These are phyloP conservation scores for Lasioglossum lativentre DNA, from an alignment of 2,888 invertebrate species.

Conservation along the genomic window DNA sequence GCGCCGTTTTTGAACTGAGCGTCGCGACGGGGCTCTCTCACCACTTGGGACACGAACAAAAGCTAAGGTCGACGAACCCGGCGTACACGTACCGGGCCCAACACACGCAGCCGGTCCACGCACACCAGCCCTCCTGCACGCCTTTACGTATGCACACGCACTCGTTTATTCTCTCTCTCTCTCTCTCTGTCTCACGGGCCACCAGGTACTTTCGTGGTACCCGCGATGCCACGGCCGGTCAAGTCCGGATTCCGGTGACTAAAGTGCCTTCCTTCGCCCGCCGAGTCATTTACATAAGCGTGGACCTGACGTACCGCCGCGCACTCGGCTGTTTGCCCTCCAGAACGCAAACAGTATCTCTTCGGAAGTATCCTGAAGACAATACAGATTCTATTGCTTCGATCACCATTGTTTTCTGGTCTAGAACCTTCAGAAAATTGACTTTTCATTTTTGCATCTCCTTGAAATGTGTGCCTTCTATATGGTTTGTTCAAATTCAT, in stretches of 20 bases:
- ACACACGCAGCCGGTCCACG: constrained; percentile 57
- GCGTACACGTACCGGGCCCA: constrained; percentile 55
- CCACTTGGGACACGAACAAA: constrained; percentile 79
- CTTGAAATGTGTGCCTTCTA: too few species aligned
- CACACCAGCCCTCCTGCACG: constrained; percentile 40
- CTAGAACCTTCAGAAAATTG: too few species aligned
- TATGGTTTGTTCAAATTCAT: too few species aligned
- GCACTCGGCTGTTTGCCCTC: not conserved
- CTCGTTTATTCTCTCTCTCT: constrained; percentile 54
- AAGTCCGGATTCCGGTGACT: constrained; percentile 64
- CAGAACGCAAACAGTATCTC: not conserved
- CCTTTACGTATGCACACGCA: constrained; percentile 58
- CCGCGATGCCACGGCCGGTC: constrained; percentile 60
- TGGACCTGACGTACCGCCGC: constrained; percentile 38
- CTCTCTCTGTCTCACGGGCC: constrained; percentile 30
- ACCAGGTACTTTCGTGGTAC: constrained; percentile 61
- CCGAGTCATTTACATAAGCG: constrained; percentile 54
- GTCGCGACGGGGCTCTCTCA: constrained; percentile 70
- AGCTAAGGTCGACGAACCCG: constrained; percentile 78
- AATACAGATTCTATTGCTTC: not conserved
- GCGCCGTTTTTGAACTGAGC: constrained; percentile 67
- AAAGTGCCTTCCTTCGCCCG: constrained; percentile 50
- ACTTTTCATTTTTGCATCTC: too few species aligned
- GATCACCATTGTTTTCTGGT: too few species aligned
- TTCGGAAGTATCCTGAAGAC: not conserved